Conservation (phyloP, 2,797 vertebrate species). For the Muraenolepis orangiensis region DNA sequence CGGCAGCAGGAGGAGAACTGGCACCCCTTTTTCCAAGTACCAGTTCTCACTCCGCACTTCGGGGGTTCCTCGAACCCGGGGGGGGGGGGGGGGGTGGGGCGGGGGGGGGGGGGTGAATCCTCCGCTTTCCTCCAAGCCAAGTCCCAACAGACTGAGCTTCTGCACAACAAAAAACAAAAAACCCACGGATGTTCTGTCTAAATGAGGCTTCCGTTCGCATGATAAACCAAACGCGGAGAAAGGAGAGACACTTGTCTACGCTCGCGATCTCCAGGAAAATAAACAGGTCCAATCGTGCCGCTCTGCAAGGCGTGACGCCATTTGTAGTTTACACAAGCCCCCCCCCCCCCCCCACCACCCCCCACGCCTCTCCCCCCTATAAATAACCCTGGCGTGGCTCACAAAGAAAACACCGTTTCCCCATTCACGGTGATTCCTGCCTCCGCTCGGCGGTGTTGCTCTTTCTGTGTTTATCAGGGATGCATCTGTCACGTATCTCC, state of each 20-base stretch:
- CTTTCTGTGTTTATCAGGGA: slow-evolving; percentile 53
- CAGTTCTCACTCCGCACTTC: too few relatives aligned
- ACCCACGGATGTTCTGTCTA: too few relatives aligned
- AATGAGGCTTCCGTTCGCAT: neutral
- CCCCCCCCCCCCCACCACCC: neutral
- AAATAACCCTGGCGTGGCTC: slow-evolving; percentile 58
- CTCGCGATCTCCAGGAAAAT: slow-evolving; percentile 26
- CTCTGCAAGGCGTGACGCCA: slow-evolving; percentile 37
- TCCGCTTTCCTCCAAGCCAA: too few relatives aligned
- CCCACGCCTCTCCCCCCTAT: slow-evolving; percentile 17
- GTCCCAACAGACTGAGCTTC: too few relatives aligned
- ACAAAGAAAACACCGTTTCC: slow-evolving; percentile 52
- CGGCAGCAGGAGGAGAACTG: too few relatives aligned
- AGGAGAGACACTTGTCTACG: neutral
- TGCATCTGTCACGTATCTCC: slow-evolving; percentile 61
- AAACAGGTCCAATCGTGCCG: slow-evolving; percentile 48
- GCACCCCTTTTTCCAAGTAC: too few relatives aligned
- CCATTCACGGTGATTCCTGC: slow-evolving; percentile 48
- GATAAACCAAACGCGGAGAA: neutral
- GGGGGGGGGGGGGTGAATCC: too few relatives aligned
- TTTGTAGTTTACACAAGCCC: slow-evolving; percentile 47
- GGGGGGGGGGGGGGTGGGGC: too few relatives aligned
- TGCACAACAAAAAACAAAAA: too few relatives aligned
- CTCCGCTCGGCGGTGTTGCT: slow-evolving; percentile 44
- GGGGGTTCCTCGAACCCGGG: too few relatives aligned